Percentiles rank a stretch among this genome's conserved stretches.
Conservation (phyloP, 2,797 vertebrate species). For the Triplophysa yarkandensis region DNA sequence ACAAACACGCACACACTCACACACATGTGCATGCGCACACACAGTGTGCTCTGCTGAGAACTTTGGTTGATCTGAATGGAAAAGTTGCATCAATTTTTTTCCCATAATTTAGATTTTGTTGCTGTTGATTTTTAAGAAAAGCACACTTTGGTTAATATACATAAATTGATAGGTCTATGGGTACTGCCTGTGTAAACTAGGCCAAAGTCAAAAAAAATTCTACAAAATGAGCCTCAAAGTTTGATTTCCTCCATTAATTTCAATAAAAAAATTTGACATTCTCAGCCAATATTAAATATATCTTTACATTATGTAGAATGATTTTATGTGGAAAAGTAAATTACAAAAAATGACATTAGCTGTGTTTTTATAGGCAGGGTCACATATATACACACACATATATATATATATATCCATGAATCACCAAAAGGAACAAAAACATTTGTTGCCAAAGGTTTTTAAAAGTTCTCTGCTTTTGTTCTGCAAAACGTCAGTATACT, state of each 20-base stretch:
- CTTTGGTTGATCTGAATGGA: slow-evolving; percentile 41
- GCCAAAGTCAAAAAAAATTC: no score
- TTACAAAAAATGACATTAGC: no score
- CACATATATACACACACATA: no score
- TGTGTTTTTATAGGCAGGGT: no score
- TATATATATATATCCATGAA: neutral
- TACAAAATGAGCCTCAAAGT: no score
- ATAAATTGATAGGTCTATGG: no score
- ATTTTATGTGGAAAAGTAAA: no score
- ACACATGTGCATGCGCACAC: slow-evolving; percentile 7
- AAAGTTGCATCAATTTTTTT: slow-evolving; percentile 21
- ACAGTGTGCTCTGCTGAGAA: slow-evolving; percentile 17
- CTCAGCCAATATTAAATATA: no score
- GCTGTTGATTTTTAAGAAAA: neutral
- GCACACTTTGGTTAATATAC: neutral
- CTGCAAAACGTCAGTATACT: neutral
- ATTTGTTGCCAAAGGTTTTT: neutral
- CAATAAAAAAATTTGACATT: no score
- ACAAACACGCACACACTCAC: neutral
- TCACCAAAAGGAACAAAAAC: neutral
- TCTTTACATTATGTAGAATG: no score
- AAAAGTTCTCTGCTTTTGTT: neutral
- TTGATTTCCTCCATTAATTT: no score
- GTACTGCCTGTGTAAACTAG: no score
- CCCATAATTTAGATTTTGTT: neutral